Evolutionary conservation across 2,113 vertebrate species (phyloP).

Genomic region (Sphyrna mokarran): DNA sequence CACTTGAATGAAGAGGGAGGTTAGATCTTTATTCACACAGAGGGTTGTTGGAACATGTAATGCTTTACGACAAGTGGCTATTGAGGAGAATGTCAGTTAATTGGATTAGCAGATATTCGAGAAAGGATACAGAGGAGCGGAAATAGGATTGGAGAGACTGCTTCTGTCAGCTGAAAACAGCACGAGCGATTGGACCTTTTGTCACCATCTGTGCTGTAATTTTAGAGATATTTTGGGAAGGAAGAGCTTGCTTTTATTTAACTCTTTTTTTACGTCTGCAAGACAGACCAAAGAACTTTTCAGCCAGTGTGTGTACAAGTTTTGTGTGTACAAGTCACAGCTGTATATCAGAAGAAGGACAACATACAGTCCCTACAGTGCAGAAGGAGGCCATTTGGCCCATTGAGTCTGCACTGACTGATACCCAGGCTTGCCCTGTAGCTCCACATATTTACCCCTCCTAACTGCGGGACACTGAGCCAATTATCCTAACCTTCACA

Average conservation of each 20-base stretch:
- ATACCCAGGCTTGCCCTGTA: too few relatives aligned
- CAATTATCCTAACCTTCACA: too few relatives aligned
- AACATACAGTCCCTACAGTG: too few relatives aligned
- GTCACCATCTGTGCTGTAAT: neutral
- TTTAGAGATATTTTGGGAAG: neutral
- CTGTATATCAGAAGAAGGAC: neutral
- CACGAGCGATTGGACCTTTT: neutral
- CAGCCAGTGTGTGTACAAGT: neutral
- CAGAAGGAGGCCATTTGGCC: too few relatives aligned
- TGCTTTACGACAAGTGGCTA: neutral
- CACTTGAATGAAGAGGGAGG: neutral
- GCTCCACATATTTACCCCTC: too few relatives aligned
- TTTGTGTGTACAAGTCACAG: neutral
- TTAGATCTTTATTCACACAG: neutral
- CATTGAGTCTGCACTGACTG: too few relatives aligned
- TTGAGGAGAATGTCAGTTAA: neutral
- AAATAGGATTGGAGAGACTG: neutral
- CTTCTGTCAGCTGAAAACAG: neutral
- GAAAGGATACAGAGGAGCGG: neutral
- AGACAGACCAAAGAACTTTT: neutral
- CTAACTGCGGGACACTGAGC: too few relatives aligned
- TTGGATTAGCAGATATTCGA: neutral
- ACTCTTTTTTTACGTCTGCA: neutral
- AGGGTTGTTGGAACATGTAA: neutral
- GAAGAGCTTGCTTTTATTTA: neutral